Base-by-base conservation (phyloP, 53 echinoderm and acorn worm genomes). In the Arbacia lixula region DNA sequence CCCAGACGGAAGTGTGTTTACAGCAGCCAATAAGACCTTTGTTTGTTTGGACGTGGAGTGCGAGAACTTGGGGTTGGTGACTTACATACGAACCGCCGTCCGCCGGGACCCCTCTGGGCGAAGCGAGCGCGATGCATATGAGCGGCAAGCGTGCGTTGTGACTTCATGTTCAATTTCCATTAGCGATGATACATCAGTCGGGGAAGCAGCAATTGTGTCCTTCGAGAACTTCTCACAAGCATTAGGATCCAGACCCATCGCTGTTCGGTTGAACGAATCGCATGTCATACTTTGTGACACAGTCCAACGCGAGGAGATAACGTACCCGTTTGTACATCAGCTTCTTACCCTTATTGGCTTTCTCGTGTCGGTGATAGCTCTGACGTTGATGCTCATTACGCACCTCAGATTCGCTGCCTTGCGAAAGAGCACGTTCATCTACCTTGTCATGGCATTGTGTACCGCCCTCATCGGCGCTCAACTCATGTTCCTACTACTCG, bases 301-400 rank as follows among this genome's bases (percentile, higher is more conserved):
- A 11, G 16, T 2, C 2, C 22, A 40, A 35, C 17, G 30, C 9
- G 33, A 41, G 1, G 43, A 25, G 6, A 14, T 12, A 12, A 28
- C 36, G 3, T 68, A 41, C 36, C 69, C 24, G 40, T 14, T 42
- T 73, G 4, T 16, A 2, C 73, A 73, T 50, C 73, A 73, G 33
- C 49, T 73, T 0, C 6, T 73, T 49, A 73, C 73, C 12, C 53
- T 73, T n/a, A 33, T 73, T 19, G 73, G 73, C 32, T 73, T 41
- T 52, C 33, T 52, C 2, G 33, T 73, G 51, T 73, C 73, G 26
- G 32, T 73, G 4, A 12, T 73, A 73, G 32, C 73, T 17, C 27
- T 73, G 53, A 1, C 33, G 3, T 10, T 52, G 29, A 73, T 52
- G n/a, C 53, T 73, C 1, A 28, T 73, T 19, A 73, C 73, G 26